phyloP scores from a whole-genome alignment of 2,797 vertebrate genomes.

The Halcyon badia region DNA sequence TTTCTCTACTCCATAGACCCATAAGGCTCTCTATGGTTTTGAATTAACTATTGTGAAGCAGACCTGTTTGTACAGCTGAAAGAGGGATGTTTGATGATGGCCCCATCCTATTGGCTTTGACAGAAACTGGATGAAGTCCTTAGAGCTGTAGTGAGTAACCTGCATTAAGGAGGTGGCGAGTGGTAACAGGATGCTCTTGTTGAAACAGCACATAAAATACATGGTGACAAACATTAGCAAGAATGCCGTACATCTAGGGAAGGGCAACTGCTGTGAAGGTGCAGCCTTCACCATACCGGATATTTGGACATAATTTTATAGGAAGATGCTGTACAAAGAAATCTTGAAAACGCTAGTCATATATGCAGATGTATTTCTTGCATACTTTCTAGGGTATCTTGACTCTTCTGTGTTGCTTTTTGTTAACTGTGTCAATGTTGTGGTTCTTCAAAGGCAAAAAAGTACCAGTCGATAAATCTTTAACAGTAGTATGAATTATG shows the following conservation, averaged over 20 bases:
- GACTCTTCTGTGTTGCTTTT: neutral
- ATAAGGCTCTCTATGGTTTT: neutral
- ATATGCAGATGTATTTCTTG: neutral
- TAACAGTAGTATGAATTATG: conserved; percentile 41
- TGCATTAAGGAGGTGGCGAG: neutral
- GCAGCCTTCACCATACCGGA: neutral
- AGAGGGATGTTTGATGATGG: neutral
- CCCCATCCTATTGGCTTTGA: neutral
- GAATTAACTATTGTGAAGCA: neutral
- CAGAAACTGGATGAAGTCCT: neutral
- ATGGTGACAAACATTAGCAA: neutral
- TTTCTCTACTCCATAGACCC: neutral
- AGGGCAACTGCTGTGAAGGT: neutral
- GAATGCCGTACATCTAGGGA: neutral
- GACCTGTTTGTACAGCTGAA: neutral
- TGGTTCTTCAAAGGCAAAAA: conserved; percentile 44
- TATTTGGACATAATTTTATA: neutral
- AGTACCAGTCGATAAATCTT: conserved; percentile 60
- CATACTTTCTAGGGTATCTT: neutral
- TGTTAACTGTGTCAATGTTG: conserved; percentile 7
- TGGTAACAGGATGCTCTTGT: neutral
- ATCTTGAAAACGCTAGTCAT: neutral
- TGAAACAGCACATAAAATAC: neutral
- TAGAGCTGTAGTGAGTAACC: neutral
- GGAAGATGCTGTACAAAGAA: neutral